Base-by-base conservation (phyloP, 2,888 invertebrate genomes). In the Phania funesta region DNA sequence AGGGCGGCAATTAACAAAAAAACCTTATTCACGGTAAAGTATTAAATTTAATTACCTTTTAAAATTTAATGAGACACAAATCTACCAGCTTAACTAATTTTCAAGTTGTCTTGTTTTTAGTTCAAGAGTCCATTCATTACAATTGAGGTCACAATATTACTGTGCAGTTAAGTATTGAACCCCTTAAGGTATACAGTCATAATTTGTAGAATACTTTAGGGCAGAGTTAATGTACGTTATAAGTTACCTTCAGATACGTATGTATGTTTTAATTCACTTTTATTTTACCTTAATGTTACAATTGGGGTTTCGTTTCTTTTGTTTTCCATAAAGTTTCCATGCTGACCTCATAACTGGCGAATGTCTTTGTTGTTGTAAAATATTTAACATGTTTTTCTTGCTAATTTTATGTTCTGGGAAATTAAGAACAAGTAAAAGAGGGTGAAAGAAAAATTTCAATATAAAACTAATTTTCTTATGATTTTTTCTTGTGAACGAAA, bases 391-490 rank as follows among this genome's bases (percentile, higher is more conserved):
- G 1, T 58, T 22, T 62, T 54, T 29, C 0, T 46, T 50, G 16
- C 20, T 41, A n/a, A 48, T 48, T 41, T 58, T 1, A 5, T 16
- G 22, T 68, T 68, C 22, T 32, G 18, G 35, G 2, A 5, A 50
- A 29, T 18, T 22, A 70, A 38, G 50, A 18, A 11, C 13, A 20
- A 4, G 13, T 0, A 9, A 20, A 54, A 6, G 38, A 54, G 44
- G 38, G 6, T 1, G 0, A 24, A 22, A 11, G 26, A 38, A 18
- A 68, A 54, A 70, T 20, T 60, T 6, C 46, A 77, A 62, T 68
- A 70, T 20, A 41, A 48, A 68, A 68, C 60, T 68, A 60, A 60
- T 76, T 76, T 76, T 60, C 67, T 76, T 41, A 67, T 64, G 46
- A 64, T 56, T 64, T 70, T 46, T 52, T 64, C 29, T 56, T n/a